phyloP scores from a whole-genome alignment of 2,797 vertebrate genomes.

The Lepilemur ruficaudatus region DNA sequence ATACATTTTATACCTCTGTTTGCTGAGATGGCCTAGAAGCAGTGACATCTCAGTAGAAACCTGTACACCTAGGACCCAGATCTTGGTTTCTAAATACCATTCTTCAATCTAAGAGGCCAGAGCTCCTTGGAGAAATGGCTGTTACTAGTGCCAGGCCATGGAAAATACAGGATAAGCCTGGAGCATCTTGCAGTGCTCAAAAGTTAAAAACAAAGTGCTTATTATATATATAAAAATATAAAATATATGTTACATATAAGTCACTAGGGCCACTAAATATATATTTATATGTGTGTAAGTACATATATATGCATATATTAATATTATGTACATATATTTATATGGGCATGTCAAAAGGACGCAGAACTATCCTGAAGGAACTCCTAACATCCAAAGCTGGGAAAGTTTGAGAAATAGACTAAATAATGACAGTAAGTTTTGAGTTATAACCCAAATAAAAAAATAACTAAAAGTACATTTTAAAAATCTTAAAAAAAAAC shows the following conservation, averaged over 20 bases:
- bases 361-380: neutral
- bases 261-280: neutral
- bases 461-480: neutral
- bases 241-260: neutral
- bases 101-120: neutral
- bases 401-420: neutral
- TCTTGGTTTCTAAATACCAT: neutral
- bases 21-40: neutral
- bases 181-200: neutral
- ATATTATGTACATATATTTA: neutral
- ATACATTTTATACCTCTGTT: neutral
- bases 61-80: neutral
- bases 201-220: neutral
- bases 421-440: neutral
- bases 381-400: neutral
- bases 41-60: neutral
- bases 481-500: neutral
- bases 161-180: neutral
- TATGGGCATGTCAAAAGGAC: neutral
- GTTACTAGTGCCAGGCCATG: no score
- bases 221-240: neutral
- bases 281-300: neutral
- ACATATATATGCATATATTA: neutral
- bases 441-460: neutral
- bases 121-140: neutral